phyloP scores from a whole-genome alignment of 2,113 vertebrate species.

The Rutilus rutilus region DNA sequence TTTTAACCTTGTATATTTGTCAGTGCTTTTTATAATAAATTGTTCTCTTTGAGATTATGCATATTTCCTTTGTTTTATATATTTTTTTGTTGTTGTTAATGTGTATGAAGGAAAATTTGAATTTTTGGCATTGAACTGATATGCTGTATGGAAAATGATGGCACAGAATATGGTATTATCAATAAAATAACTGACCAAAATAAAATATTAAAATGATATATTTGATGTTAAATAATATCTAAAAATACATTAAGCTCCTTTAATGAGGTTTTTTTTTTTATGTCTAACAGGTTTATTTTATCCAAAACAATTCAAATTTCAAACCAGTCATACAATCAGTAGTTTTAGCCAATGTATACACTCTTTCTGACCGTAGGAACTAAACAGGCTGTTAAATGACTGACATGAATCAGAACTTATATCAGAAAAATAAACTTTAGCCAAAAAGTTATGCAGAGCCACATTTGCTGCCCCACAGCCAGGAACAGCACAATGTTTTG shows the following conservation, averaged over 20 bases:
- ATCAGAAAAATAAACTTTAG: not conserved
- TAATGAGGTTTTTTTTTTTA: no score
- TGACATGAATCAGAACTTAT: not conserved
- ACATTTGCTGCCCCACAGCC: not conserved
- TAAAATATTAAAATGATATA: no score
- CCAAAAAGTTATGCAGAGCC: not conserved
- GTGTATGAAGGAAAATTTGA: not conserved
- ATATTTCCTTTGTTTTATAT: not conserved
- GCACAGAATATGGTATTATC: not conserved
- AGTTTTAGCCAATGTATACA: not conserved
- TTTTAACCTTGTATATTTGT: constrained; percentile 41
- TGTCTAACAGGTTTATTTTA: not conserved
- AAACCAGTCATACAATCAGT: not conserved
- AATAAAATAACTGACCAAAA: no score
- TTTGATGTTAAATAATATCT: no score
- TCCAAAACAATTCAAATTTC: not conserved
- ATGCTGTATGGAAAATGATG: not conserved
- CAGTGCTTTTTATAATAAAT: constrained; percentile 58
- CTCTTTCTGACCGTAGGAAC: not conserved
- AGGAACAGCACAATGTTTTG: not conserved
- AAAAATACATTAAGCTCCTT: no score
- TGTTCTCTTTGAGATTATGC: constrained; percentile 8
- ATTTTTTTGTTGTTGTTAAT: not conserved
- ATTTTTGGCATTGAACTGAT: not conserved
- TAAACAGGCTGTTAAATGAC: not conserved